These are phyloP conservation scores for Drosophila saltans DNA, from an alignment of 1,140 invertebrate genomes.

Conservation along the genomic window DNA sequence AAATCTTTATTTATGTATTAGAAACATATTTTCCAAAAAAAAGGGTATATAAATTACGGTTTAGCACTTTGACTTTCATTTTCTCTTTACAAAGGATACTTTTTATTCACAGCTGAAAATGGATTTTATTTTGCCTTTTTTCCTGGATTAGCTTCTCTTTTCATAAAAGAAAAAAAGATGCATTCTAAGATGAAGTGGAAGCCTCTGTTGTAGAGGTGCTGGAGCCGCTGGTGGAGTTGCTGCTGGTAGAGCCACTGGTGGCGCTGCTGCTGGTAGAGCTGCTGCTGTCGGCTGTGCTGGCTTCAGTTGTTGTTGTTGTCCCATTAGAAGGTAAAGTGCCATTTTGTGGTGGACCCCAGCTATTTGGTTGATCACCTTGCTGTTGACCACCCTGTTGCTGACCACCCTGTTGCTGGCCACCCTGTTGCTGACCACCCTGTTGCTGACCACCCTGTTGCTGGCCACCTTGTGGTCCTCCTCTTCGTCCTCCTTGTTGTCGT, in stretches of 20 bases:
- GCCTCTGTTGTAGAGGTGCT: conserved; percentile 28
- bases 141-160: conserved; percentile 36
- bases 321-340: conserved; percentile 31
- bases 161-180: not conserved
- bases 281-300: conserved; percentile 2
- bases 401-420: not conserved
- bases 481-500: conserved; percentile 8
- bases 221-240: not conserved
- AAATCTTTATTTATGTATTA: not conserved
- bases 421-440: conserved; percentile 8
- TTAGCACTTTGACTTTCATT: not conserved
- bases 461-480: not conserved
- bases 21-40: conserved; percentile 35
- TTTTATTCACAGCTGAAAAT: conserved; percentile 65
- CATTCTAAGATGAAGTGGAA: conserved; percentile 5
- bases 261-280: not conserved
- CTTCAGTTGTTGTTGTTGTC: conserved; percentile 22
- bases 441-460: conserved; percentile 6
- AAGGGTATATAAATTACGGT: conserved; percentile 30
- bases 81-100: conserved; percentile 33
- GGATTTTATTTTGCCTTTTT: conserved; percentile 33
- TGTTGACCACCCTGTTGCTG: not conserved
- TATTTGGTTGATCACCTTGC: not conserved
- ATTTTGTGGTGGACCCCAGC: conserved; percentile 38
- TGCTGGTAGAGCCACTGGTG: not conserved